Base-by-base conservation (phyloP, 2,797 vertebrate genomes). In the Sarcophilus harrisii region DNA sequence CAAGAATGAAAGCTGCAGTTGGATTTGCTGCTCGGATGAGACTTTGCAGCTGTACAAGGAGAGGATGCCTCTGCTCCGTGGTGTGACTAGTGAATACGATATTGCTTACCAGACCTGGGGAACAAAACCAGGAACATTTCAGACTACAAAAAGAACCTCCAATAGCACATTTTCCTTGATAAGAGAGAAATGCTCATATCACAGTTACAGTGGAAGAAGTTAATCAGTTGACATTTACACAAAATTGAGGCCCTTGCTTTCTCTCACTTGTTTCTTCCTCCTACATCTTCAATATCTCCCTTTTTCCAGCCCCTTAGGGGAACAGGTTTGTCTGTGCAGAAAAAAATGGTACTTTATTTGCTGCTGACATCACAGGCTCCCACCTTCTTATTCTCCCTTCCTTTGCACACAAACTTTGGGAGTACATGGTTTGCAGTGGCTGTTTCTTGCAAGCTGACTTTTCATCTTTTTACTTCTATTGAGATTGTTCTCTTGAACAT, bases 1-100 rank as follows among this genome's bases (percentile, higher is more conserved):
- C 99, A 97, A 99, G 98, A 96, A 99, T 98, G 98, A 99, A 99
- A 49, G 99, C 99, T 59, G 99, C 98, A 0, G 98, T 98, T 92
- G 99, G 99, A 96, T 99, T 99, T 97, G 99, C 98, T 21, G 99
- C 99, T 96, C 99, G 99, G 97, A 99, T 99, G 94, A 99, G 98
- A 98, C 99, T 99, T 98, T 99, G 99, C 95, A 99, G 98, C 97
- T 99, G 99, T 97, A 99, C 97, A 5, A 99, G 98, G 94, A 99
- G 99, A 0, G 99, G 99, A 97, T 99, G 99, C 93, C 99, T 99
- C 98, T 99, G 99, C 93, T 99, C 99, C 0, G 96, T 95, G 14
- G 99, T 98, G 57, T 99, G 98, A 59, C 99, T 99, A 0, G 99
- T 99, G 98, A 99, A 99, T 94, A 99, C 98, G 95, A 99, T 99